Base-by-base conservation (phyloP, 2,797 vertebrate species). In the Acipenser transmontanus region DNA sequence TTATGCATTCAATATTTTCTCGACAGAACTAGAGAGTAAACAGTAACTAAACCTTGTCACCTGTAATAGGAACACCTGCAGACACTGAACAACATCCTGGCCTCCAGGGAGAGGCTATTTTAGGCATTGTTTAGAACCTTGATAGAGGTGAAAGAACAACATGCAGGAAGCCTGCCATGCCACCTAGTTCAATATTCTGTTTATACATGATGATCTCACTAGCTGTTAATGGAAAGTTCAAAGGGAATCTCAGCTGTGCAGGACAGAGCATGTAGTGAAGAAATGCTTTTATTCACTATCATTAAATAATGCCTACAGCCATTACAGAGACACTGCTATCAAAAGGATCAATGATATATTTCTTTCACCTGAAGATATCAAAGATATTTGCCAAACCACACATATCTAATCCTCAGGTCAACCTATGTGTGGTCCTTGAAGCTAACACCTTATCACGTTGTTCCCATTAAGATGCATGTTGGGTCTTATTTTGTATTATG, bases 331-430 rank as follows among this genome's bases (percentile, higher is more conserved):
- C 66, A 61, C 64, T 67, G 62, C 51, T 73, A 75, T 61, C 66
- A 75, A 70, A 67, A 66, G 75, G 75, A 80, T 78, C 80, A 81
- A 80, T 76, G 75, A 74, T 72, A 76, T 77, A 65, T 76, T 82
- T 76, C 74, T 77, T 76, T 71, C 72, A 64, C 77, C 78, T 81
- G 80, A 73, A 73, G 68, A 71, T 68, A 73, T 71, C 77, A 74
- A 78, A 61, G 75, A 70, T 68, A 77, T 75, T 47, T 17, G 17
- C 60, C 34, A 81, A 78, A 79, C 80, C 79, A 80, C 80, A 82
- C 77, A 82, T 65, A 69, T 67, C 66, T 72, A 62, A 63, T 71
- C 61, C 66, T 76, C 72, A 81, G 72, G 77, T 79, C 69, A 69
- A 77, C 70, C 69, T 14, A 72, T 78, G 80, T 84, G 80, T 81